Evolutionary conservation across 2,797 vertebrate species (phyloP), one percentile per base, ranked within the genome.

Genomic region (Dryobates pubescens): DNA sequence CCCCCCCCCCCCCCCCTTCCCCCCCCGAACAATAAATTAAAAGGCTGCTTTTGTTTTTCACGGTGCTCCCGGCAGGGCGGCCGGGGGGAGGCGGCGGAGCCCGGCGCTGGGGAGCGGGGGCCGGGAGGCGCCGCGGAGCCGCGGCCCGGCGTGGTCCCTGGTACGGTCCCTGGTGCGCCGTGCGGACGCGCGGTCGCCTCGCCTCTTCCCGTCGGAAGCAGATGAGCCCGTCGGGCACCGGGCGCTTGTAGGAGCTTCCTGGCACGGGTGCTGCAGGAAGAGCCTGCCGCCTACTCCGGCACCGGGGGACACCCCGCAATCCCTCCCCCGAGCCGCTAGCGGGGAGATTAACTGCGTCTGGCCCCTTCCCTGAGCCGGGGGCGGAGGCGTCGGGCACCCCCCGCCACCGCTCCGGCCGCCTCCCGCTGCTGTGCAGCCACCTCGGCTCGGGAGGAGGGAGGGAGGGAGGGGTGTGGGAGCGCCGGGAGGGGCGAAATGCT

Each of bases 1-100:
- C 5, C 32, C 16, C 51, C 10, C 27, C 12, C 7, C 36, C 24
- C 29, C 22, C 7, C 36, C 16, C 9, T 19, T 9, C 59, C 71
- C 80, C 73, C 88, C 73, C 74, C 74, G 94, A 94, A 97, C 96
- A 96, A 97, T 95, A 96, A 95, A 93, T 97, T 97, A 97, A 96
- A 97, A 97, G 97, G 96, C 97, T 64, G 95, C 97, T 97, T 93
- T 97, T 98, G 97, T 97, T 97, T 96, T 94, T 93, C 94, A 65
- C 95, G 96, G 96, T 94, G 95, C 97, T 93, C 57, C 88, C 91
- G 86, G 88, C 82, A 89, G 92, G 82, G 88, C 92, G 94, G 93
- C 88, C 62, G 65, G 82, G 91, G 91, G 90, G 76, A 88, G 95
- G 93, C 91, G 82, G 81, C 41, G 71, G 83, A 68, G 72, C 54